Conservation (phyloP, 2,797 vertebrate genomes). For the Ataeniobius toweri region DNA sequence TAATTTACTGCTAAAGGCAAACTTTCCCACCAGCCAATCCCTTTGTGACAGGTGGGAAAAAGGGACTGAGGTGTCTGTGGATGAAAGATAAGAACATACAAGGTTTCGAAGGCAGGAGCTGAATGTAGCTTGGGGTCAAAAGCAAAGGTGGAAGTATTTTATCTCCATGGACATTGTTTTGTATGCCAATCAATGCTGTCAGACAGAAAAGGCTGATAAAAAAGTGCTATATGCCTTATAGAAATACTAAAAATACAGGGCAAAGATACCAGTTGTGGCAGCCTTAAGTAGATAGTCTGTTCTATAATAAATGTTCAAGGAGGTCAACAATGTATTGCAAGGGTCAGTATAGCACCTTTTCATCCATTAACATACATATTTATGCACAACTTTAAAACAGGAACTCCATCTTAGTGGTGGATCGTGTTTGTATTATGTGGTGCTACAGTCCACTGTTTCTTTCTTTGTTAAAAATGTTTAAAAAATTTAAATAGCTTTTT, state of each 20-base stretch:
- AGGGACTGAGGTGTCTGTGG: constrained; percentile 60
- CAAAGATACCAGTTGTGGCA: constrained; percentile 2
- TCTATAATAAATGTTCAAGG: background rate
- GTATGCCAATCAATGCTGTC: constrained; percentile 62
- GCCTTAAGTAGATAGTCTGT: constrained; percentile 2
- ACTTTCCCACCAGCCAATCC: constrained; percentile 54
- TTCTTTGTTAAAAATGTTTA: background rate
- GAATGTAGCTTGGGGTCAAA: constrained; percentile 55
- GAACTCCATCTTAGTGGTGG: background rate
- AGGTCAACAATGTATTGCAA: background rate
- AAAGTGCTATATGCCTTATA: constrained; percentile 34
- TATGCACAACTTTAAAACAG: background rate
- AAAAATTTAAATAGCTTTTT: background rate
- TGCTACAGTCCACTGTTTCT: background rate
- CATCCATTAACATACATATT: background rate
- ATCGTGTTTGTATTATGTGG: background rate
- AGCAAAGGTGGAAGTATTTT: constrained; percentile 50
- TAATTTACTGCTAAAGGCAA: constrained; percentile 56
- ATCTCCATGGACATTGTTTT: constrained; percentile 64
- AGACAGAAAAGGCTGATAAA: constrained; percentile 49
- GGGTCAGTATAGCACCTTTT: background rate
- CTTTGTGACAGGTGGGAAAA: constrained; percentile 44
- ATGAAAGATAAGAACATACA: constrained; percentile 65
- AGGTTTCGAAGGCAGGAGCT: constrained; percentile 38
- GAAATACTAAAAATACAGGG: constrained; percentile 25